These are phyloP conservation scores for Spondyliosoma cantharus DNA, from an alignment of 2,797 vertebrate species.

Conservation along the genomic window DNA sequence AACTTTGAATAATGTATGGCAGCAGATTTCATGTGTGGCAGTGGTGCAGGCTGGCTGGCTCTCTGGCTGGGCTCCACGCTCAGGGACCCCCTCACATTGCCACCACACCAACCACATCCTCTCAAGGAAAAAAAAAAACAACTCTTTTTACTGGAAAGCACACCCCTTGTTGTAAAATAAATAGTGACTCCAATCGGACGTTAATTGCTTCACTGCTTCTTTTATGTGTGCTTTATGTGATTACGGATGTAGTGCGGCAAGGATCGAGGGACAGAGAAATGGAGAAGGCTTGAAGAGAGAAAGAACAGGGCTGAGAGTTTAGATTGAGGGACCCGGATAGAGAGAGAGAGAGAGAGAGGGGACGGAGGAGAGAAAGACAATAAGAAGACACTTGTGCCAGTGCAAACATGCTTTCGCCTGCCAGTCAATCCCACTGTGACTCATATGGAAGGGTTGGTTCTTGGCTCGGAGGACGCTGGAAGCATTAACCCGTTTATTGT, in stretches of 20 bases:
- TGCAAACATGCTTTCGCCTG: conserved; percentile 60
- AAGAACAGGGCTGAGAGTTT: conserved; percentile 8
- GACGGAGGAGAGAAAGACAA: conserved; percentile 54
- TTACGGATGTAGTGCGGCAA: neutral
- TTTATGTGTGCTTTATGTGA: conserved; percentile 44
- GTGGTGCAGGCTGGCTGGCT: conserved; percentile 38
- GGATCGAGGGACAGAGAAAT: conserved; percentile 18
- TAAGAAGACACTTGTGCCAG: conserved; percentile 65
- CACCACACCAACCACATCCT: conserved; percentile 50
- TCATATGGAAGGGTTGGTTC: conserved; percentile 70
- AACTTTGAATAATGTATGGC: conserved; percentile 70
- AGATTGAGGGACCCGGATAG: conserved; percentile 30
- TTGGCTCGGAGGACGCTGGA: conserved; percentile 63
- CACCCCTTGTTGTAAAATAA: conserved; percentile 48
- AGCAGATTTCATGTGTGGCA: conserved; percentile 55
- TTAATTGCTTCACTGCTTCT: conserved; percentile 45
- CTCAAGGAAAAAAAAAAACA: neutral
- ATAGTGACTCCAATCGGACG: conserved; percentile 36
- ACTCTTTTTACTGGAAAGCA: conserved; percentile 25
- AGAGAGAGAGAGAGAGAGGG: neutral
- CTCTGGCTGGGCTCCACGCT: conserved; percentile 35
- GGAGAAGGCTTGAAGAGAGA: conserved; percentile 4
- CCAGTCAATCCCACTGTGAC: conserved; percentile 77
- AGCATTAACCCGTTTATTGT: conserved; percentile 75
- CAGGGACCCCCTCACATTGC: conserved; percentile 48